Conservation (phyloP, 2,888 invertebrate species). For the Operophtera brumata region DNA sequence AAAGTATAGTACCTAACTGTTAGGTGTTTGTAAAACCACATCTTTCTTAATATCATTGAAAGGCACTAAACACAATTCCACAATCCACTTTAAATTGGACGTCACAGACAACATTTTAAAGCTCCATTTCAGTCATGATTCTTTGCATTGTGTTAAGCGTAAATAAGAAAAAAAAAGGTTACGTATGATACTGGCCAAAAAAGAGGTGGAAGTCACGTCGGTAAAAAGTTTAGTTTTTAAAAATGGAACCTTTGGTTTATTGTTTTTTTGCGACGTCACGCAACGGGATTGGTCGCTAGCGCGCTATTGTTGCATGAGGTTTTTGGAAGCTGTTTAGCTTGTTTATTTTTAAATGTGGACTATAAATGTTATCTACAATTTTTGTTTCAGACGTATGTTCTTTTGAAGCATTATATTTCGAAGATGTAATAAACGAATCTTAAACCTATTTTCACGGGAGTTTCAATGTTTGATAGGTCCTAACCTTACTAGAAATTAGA, state of each 20-base stretch:
- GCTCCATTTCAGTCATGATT: conserved; percentile 69
- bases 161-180: conserved; percentile 55
- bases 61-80: too few relatives aligned
- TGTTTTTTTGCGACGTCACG: conserved; percentile 36
- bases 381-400: background rate
- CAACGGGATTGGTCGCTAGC: conserved; percentile 39
- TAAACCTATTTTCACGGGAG: too few relatives aligned
- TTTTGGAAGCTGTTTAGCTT: conserved; percentile 25
- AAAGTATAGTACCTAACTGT: too few relatives aligned
- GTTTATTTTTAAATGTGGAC: conserved; percentile 14
- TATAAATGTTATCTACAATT: background rate
- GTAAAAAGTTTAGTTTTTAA: conserved; percentile 47
- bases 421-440: too few relatives aligned
- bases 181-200: conserved; percentile 46
- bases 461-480: too few relatives aligned
- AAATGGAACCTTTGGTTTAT: conserved; percentile 43
- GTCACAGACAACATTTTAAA: conserved; percentile 54
- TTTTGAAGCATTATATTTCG: too few relatives aligned
- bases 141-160: conserved; percentile 65
- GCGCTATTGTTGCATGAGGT: conserved; percentile 42
- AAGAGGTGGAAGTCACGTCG: conserved; percentile 44
- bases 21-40: too few relatives aligned
- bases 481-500: too few relatives aligned
- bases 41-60: too few relatives aligned
- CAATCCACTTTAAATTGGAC: conserved; percentile 44